Evolutionary conservation across 2,113 vertebrate species (phyloP).

Genomic region (Campylorhamphus procurvoides): DNA sequence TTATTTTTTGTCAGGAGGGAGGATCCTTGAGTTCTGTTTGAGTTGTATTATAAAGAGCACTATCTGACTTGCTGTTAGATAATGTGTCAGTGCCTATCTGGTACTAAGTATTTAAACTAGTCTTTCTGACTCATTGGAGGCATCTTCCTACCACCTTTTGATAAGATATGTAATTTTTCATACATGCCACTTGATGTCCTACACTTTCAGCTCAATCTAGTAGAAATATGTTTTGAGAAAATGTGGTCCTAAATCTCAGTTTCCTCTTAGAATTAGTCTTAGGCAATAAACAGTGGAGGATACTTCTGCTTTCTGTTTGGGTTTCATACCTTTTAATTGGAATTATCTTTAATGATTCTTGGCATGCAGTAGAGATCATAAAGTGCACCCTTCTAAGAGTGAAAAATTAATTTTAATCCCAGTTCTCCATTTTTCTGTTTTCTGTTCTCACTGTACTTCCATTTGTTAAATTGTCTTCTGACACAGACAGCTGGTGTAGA

Average conservation of each 20-base stretch:
- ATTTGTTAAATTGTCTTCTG: constrained; percentile 14
- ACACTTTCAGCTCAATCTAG: not conserved
- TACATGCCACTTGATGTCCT: not conserved
- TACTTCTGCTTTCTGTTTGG: not conserved
- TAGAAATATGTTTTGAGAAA: not conserved
- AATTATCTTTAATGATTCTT: not conserved
- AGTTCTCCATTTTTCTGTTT: not conserved
- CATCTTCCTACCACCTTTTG: not conserved
- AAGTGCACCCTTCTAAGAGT: not conserved
- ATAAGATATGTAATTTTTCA: not conserved
- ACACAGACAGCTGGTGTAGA: not conserved
- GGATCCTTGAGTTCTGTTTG: not conserved
- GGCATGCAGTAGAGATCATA: not conserved
- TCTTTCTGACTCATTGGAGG: not conserved
- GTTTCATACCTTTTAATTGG: not conserved
- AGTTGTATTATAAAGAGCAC: not conserved
- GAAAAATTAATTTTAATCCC: not conserved
- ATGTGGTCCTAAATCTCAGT: not conserved
- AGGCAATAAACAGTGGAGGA: not conserved
- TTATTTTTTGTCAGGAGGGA: not conserved
- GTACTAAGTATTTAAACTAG: not conserved
- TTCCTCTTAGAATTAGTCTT: not conserved
- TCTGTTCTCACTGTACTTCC: not conserved
- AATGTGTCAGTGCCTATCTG: not conserved
- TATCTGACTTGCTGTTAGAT: not conserved